Base-by-base conservation (phyloP, 2,113 vertebrate species). In the Oreochromis tanganicae region DNA sequence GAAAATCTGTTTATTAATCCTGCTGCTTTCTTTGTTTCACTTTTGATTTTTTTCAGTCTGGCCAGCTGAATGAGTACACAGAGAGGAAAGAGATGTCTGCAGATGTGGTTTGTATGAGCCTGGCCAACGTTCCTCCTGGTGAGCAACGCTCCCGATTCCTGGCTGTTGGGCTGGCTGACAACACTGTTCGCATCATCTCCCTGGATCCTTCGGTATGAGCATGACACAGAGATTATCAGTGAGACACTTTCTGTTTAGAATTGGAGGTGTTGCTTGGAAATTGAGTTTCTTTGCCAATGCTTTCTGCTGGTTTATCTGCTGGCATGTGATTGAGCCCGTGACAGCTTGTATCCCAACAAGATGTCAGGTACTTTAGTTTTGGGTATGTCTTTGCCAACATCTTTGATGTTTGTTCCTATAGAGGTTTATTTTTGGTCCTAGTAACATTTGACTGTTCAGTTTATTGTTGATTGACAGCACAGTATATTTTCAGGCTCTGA, bases 11-110 rank as follows among this genome's bases (percentile, higher is more conserved):
- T 3, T 36, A 14, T 6, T 87, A 38, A 75, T n/a, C 4, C 7
- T 16, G 38, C 63, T 24, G 32, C 8, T 48, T 0, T 13, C 6
- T 68, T 7, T 2, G 9, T 75, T 27, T 29, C 71, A 29, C 13
- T 48, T 19, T 6, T 46, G 11, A n/a, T 66, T 66, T 21, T 29
- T 11, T 84, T 4, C 66, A 99, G 98, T 99, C 99, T 4, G 99
- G 99, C 16, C 99, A 99, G 93, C 95, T 99, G 91, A 99, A 99
- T 2, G 99, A 99, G 89, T 99, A 99, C 96, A 99, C 99, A 0
- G 98, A 99, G 88, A 96, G 99, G 55, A 99, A 99, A 90, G 99
- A 99, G 95, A 99, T 99, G 98, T 99, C 99, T 0, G 98, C 99
- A 0, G 98, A 99, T 0, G 99, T 99, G 0, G 98, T 99, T 3